These are phyloP conservation scores for Leptinotarsa lineolata DNA, from an alignment of 1,140 invertebrate genomes.

Conservation along the genomic window DNA sequence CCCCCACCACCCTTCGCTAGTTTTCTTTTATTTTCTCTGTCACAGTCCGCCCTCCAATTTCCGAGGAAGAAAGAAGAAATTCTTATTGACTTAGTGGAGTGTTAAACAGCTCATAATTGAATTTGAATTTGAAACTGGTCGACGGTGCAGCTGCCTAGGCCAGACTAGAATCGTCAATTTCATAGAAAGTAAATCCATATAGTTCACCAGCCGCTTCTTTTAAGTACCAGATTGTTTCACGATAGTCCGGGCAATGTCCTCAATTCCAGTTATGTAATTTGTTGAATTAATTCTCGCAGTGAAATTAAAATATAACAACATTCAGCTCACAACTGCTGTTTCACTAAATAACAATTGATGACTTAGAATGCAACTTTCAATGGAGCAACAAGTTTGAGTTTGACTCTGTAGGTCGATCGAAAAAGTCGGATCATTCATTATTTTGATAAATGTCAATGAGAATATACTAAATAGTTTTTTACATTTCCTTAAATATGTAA, in stretches of 20 bases:
- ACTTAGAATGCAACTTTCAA: too few species aligned
- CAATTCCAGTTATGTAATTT: too few species aligned
- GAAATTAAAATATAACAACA: too few species aligned
- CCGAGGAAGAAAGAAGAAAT: constrained; percentile 7
- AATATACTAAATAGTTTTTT: too few species aligned
- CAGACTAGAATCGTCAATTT: constrained; percentile 12
- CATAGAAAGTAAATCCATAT: constrained; percentile 20
- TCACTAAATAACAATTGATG: too few species aligned
- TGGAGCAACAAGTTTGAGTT: too few species aligned
- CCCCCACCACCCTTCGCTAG: constrained; percentile 17
- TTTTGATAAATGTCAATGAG: too few species aligned
- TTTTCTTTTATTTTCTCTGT: constrained; percentile 43
- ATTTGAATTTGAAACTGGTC: constrained; percentile 1
- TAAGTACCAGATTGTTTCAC: not conserved
- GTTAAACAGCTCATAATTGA: constrained; percentile 14
- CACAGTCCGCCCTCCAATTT: constrained; percentile 29
- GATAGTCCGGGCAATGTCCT: not conserved
- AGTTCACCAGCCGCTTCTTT: constrained; percentile 1
- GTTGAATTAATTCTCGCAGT: too few species aligned
- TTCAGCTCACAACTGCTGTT: too few species aligned
- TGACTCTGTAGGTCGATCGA: too few species aligned
- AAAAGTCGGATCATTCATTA: too few species aligned
- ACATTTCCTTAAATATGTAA: too few species aligned
- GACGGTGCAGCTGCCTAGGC: constrained; percentile 3
- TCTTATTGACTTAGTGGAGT: constrained; percentile 13